Conservation (phyloP, 2,888 invertebrate species). For the Epicampocera succincta region DNA sequence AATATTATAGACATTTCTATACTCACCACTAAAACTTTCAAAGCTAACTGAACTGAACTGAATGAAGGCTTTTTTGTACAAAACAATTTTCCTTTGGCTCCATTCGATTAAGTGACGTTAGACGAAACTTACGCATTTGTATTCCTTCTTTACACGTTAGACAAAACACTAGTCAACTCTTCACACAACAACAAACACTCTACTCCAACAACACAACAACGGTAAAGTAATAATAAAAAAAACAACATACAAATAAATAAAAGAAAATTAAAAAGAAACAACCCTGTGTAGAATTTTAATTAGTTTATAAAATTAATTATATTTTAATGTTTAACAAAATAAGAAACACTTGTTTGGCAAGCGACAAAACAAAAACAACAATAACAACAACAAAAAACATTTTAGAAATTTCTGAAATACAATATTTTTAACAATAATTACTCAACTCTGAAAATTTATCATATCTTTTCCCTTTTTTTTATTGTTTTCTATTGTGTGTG, state of each 20-base stretch:
- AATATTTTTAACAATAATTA: slow-evolving; percentile 51
- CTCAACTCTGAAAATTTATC: slow-evolving; percentile 64
- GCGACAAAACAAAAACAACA: neutral
- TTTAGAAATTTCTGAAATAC: slow-evolving; percentile 18
- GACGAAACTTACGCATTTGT: slow-evolving; percentile 59
- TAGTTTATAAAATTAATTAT: slow-evolving; percentile 17
- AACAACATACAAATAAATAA: neutral
- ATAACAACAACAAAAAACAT: slow-evolving; percentile 7
- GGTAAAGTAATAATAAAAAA: slow-evolving; percentile 38
- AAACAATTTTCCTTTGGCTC: slow-evolving; percentile 1
- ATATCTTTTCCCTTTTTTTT: slow-evolving; percentile 31
- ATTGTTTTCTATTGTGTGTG: slow-evolving; percentile 21
- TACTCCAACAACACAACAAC: slow-evolving; percentile 49
- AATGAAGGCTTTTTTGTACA: neutral
- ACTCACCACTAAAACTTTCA: neutral
- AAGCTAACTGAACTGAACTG: neutral
- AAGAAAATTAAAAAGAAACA: neutral
- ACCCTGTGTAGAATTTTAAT: slow-evolving; percentile 45
- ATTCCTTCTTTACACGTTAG: slow-evolving; percentile 37
- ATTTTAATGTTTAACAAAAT: slow-evolving; percentile 3
- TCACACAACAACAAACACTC: slow-evolving; percentile 28
- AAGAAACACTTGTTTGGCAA: slow-evolving; percentile 45
- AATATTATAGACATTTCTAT: too few relatives aligned
- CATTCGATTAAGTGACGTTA: slow-evolving; percentile 59
- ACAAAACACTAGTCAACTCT: slow-evolving; percentile 44